These are phyloP conservation scores for Lasiurus cinereus DNA, from an alignment of 2,113 vertebrate species.

Conservation along the genomic window DNA sequence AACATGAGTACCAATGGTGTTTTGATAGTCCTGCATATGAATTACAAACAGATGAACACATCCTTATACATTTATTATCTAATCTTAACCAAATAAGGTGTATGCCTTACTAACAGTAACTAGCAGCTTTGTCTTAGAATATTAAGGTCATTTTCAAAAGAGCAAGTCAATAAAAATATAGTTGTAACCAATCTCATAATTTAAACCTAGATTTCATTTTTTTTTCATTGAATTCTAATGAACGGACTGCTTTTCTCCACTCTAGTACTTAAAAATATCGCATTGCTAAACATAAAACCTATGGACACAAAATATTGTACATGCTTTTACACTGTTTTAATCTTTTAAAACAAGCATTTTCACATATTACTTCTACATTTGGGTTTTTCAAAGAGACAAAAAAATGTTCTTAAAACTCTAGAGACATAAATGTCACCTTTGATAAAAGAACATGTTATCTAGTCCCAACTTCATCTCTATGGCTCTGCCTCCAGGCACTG, in stretches of 20 bases:
- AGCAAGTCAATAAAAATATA: background rate
- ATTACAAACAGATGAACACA: background rate
- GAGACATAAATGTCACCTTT: constrained; percentile 3
- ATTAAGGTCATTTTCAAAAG: constrained; percentile 34
- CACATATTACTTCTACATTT: background rate
- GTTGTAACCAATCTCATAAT: background rate
- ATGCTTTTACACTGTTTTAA: background rate
- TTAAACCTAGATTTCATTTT: constrained; percentile 42
- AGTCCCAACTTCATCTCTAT: background rate
- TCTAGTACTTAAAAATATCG: constrained; percentile 22
- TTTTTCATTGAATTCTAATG: constrained; percentile 12
- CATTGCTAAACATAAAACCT: constrained; percentile 17
- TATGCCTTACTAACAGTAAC: background rate
- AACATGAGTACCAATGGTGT: background rate
- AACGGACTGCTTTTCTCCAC: background rate
- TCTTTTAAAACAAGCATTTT: constrained; percentile 9
- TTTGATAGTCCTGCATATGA: background rate
- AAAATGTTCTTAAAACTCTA: background rate
- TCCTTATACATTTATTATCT: background rate
- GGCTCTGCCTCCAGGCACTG: constrained; percentile 14
- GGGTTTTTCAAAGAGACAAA: background rate
- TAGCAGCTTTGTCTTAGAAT: constrained; percentile 19
- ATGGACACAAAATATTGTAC: background rate
- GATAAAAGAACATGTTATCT: background rate
- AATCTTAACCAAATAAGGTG: background rate